Conservation (phyloP, 1,140 invertebrate genomes). For the Drosophila teissieri region DNA sequence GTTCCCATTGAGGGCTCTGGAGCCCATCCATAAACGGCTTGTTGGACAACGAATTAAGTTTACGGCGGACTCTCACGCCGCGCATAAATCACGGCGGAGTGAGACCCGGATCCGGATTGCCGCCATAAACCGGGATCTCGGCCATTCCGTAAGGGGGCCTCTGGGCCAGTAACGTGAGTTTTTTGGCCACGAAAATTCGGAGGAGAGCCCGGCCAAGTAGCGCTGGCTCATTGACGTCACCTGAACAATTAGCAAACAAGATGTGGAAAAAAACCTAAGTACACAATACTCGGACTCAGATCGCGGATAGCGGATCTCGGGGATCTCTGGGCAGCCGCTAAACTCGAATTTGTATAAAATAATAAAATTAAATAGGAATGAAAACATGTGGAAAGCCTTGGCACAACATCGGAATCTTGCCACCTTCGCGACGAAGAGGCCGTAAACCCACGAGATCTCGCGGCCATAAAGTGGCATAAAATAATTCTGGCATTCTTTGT, state of each 20-base stretch:
- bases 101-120: conserved; percentile 39
- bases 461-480: conserved; percentile 76
- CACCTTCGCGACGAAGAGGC: conserved; percentile 50
- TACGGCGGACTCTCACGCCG: conserved; percentile 61
- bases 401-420: conserved; percentile 75
- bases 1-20: neutral
- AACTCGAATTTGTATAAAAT: conserved; percentile 73
- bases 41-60: conserved; percentile 53
- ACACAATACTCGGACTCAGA: conserved; percentile 34
- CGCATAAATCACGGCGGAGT: conserved; percentile 64
- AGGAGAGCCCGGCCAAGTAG: conserved; percentile 17
- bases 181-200: conserved; percentile 25
- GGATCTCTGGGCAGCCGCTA: conserved; percentile 22
- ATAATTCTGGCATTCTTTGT: conserved; percentile 81
- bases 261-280: conserved; percentile 70
- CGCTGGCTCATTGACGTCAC: conserved; percentile 70
- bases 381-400: conserved; percentile 64
- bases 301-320: no score
- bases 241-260: conserved; percentile 75
- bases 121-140: conserved; percentile 50
- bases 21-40: conserved; percentile 56
- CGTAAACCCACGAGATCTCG: conserved; percentile 37
- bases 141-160: conserved; percentile 58
- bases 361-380: conserved; percentile 71
- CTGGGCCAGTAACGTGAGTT: conserved; percentile 2